Conservation (phyloP, 2,797 vertebrate genomes). For the Australoheros facetus region DNA sequence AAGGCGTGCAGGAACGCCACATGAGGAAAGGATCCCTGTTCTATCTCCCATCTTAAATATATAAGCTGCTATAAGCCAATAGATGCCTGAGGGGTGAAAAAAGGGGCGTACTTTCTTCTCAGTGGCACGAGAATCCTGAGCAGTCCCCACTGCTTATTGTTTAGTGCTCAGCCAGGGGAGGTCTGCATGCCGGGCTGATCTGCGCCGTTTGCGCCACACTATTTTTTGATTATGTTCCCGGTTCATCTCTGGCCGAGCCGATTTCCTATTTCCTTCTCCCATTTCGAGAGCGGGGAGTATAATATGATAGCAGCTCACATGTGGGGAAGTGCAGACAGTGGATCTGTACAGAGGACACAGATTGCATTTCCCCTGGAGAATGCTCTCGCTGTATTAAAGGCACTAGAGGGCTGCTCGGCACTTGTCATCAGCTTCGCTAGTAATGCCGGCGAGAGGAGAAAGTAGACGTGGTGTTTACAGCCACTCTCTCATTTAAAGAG, state of each 20-base stretch:
- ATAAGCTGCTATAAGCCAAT: slow-evolving; percentile 71
- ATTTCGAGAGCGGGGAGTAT: slow-evolving; percentile 64
- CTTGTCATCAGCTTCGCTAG: slow-evolving; percentile 68
- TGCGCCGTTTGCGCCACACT: slow-evolving; percentile 53
- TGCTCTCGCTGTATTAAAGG: slow-evolving; percentile 67
- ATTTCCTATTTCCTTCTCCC: slow-evolving; percentile 72
- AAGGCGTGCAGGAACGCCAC: slow-evolving; percentile 37
- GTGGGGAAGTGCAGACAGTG: slow-evolving; percentile 70
- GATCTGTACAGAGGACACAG: slow-evolving; percentile 71
- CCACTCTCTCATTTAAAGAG: slow-evolving; percentile 72
- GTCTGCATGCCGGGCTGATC: slow-evolving; percentile 51
- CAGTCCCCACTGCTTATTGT: slow-evolving; percentile 69
- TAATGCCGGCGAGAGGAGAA: slow-evolving; percentile 43
- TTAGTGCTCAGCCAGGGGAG: slow-evolving; percentile 54
- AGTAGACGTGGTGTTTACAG: slow-evolving; percentile 67
- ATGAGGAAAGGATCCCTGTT: slow-evolving; percentile 46
- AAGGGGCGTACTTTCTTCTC: slow-evolving; percentile 52
- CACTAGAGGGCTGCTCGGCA: slow-evolving; percentile 66
- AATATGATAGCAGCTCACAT: slow-evolving; percentile 66
- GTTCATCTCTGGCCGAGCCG: slow-evolving; percentile 71
- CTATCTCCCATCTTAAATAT: slow-evolving; percentile 66
- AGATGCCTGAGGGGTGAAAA: slow-evolving; percentile 51
- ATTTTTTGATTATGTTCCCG: slow-evolving; percentile 72
- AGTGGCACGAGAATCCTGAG: slow-evolving; percentile 46
- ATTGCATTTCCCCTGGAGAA: slow-evolving; percentile 75